Percentiles rank a stretch among this genome's conserved stretches.
phyloP scores from a whole-genome alignment of 2,888 invertebrate genomes.

The Calephelis perditalis region DNA sequence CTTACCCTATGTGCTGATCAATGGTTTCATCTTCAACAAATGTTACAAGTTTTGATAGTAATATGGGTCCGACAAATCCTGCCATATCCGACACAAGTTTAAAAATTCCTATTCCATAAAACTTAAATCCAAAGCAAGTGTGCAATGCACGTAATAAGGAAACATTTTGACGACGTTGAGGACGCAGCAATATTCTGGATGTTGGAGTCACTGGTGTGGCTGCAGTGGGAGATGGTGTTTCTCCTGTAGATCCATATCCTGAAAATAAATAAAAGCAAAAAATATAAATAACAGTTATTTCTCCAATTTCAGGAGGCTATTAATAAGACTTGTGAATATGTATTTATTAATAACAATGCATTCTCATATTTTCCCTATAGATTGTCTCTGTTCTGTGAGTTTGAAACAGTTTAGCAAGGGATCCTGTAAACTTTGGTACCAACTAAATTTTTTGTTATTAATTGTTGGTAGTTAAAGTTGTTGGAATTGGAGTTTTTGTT shows the following conservation, averaged over 20 bases:
- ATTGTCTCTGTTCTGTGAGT: too few species aligned
- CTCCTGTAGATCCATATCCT: conserved; percentile 63
- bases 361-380: too few species aligned
- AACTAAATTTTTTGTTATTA: too few species aligned
- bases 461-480: too few species aligned
- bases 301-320: too few species aligned
- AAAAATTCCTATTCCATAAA: conserved; percentile 89
- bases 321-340: too few species aligned
- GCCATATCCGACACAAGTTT: conserved; percentile 90
- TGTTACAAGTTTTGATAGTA: conserved; percentile 88
- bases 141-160: conserved; percentile 84
- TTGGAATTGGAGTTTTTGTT: too few species aligned
- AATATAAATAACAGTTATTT: too few species aligned
- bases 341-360: too few species aligned
- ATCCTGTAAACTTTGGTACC: too few species aligned
- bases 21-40: conserved; percentile 86
- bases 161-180: conserved; percentile 58
- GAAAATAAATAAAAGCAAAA: conserved; percentile 20
- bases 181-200: conserved; percentile 51
- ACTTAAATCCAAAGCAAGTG: conserved; percentile 86
- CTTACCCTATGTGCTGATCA: conserved; percentile 82
- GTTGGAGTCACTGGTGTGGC: conserved; percentile 63
- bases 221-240: conserved; percentile 43
- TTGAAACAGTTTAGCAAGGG: too few species aligned
- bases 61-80: conserved; percentile 92